A percentile compares a stretch with the other conserved stretches of the same genome.
Evolutionary conservation across 1,140 invertebrate genomes (phyloP).

Genomic region (Bathynomus jamesi): DNA sequence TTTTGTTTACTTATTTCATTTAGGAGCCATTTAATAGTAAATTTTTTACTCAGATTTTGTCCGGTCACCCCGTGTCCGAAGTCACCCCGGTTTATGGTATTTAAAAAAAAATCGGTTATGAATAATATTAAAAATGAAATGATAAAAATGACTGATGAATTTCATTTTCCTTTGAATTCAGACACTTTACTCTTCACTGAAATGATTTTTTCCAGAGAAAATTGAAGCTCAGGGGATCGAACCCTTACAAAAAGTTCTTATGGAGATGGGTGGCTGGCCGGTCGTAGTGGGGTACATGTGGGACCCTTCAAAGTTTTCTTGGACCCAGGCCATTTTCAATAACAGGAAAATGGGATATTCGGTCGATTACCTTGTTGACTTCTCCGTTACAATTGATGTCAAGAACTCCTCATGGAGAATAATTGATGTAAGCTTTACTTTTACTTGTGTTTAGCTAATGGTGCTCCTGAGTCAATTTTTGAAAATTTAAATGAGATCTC

Average conservation of each 20-base stretch:
- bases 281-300: slow-evolving; percentile 67
- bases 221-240: slow-evolving; percentile 62
- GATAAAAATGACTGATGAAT: too few relatives aligned
- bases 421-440: slow-evolving; percentile 13
- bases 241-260: slow-evolving; percentile 61
- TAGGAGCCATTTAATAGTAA: too few relatives aligned
- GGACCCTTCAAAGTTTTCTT: slow-evolving; percentile 59
- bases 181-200: too few relatives aligned
- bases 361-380: slow-evolving; percentile 82
- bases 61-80: too few relatives aligned
- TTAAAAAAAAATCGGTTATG: too few relatives aligned
- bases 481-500: neutral
- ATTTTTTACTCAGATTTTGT: too few relatives aligned
- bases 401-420: slow-evolving; percentile 76
- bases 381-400: slow-evolving; percentile 76
- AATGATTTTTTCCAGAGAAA: slow-evolving; percentile 53
- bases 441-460: neutral
- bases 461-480: neutral
- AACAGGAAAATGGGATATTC: slow-evolving; percentile 71
- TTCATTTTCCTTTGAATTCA: slow-evolving; percentile 6
- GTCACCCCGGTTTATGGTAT: too few relatives aligned
- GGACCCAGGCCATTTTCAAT: slow-evolving; percentile 62
- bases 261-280: slow-evolving; percentile 79
- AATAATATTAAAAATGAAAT: too few relatives aligned
- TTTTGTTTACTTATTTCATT: too few relatives aligned